phyloP scores from a whole-genome alignment of 2,113 vertebrate species.

The Myrmecophaga tridactyla region DNA sequence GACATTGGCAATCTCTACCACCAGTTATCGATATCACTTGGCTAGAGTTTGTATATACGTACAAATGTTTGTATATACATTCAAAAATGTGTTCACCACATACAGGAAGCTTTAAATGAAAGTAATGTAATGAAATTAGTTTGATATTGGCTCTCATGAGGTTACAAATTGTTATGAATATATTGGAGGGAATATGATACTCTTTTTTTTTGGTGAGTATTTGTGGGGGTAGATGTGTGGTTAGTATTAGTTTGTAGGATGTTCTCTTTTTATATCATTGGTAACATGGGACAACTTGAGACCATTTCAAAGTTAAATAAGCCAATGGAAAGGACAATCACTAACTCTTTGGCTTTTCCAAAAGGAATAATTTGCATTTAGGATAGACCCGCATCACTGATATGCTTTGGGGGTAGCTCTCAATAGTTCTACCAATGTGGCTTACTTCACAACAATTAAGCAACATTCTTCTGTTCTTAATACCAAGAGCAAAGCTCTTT shows the following conservation, averaged over 20 bases:
- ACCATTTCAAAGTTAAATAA: neutral
- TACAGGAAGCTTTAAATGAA: neutral
- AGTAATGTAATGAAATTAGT: neutral
- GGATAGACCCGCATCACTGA: neutral
- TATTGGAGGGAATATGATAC: neutral
- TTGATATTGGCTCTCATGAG: neutral
- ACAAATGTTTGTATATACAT: neutral
- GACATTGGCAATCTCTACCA: neutral
- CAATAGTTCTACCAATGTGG: neutral
- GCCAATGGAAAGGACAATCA: neutral
- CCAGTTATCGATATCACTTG: neutral
- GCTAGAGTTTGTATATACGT: neutral
- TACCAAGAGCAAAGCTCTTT: neutral
- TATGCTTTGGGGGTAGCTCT: neutral
- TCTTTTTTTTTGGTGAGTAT: no score
- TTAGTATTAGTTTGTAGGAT: no score
- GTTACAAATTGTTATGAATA: neutral
- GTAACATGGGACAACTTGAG: neutral
- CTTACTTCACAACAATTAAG: neutral
- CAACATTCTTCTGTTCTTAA: neutral
- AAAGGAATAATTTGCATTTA: neutral
- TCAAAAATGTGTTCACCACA: neutral
- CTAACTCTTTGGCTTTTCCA: conserved; percentile 12
- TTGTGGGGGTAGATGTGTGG: no score
- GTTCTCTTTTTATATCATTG: neutral